Percentiles rank a stretch among this genome's conserved stretches.
phyloP scores from a whole-genome alignment of 2,888 invertebrate genomes.

The Synergus umbraculus region DNA sequence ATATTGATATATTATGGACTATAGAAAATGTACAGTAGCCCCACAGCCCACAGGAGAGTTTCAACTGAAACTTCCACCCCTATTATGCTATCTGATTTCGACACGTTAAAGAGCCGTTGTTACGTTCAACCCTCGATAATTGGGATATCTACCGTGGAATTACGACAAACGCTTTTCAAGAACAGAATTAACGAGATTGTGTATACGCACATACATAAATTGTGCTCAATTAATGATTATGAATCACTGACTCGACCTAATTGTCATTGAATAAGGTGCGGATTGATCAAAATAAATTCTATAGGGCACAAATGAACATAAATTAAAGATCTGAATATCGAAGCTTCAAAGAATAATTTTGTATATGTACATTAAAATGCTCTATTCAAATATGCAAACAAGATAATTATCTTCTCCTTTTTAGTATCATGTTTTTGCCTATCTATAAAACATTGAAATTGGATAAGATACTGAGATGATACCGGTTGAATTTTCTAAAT shows the following conservation, averaged over 20 bases:
- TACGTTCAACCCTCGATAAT: constrained; percentile 59
- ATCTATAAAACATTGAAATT: too few relatives aligned
- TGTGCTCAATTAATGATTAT: constrained; percentile 35
- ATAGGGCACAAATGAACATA: constrained; percentile 22
- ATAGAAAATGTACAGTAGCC: neutral
- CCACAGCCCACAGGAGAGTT: constrained; percentile 14
- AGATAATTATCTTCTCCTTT: too few relatives aligned
- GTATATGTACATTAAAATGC: neutral
- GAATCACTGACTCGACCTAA: constrained; percentile 40
- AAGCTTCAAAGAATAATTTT: constrained; percentile 2
- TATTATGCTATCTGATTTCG: constrained; percentile 65
- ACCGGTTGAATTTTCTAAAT: too few relatives aligned
- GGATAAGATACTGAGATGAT: too few relatives aligned
- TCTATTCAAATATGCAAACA: neutral
- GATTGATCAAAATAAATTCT: constrained; percentile 40
- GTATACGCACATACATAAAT: constrained; percentile 30
- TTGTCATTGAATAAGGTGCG: constrained; percentile 34
- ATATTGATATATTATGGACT: neutral
- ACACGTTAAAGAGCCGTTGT: constrained; percentile 57
- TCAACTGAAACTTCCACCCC: constrained; percentile 41
- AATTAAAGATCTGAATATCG: constrained; percentile 1
- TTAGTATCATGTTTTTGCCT: too few relatives aligned
- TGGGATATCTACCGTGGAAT: constrained; percentile 56
- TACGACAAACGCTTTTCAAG: constrained; percentile 42
- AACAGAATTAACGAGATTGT: constrained; percentile 40